Evolutionary conservation across 2,797 vertebrate species (phyloP).

Genomic region (Natrix natrix): DNA sequence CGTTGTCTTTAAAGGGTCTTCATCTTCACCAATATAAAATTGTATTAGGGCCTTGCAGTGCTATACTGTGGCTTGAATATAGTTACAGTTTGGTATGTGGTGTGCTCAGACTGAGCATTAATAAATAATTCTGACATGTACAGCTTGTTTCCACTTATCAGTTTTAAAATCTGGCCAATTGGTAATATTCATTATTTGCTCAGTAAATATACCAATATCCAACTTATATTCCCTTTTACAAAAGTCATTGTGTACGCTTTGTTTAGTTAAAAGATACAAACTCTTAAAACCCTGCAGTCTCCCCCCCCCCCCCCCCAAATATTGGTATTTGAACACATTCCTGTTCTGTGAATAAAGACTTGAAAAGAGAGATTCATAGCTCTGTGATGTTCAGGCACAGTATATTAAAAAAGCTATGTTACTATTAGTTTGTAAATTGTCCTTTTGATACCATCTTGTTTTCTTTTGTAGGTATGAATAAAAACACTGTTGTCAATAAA

Average conservation of each 20-base stretch:
- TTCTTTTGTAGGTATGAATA: slow-evolving; percentile 83
- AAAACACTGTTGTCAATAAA: slow-evolving; percentile 78
- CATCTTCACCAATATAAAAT: slow-evolving; percentile 22
- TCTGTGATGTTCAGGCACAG: slow-evolving; percentile 72
- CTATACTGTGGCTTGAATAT: slow-evolving; percentile 40
- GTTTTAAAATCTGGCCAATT: slow-evolving; percentile 45
- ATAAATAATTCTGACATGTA: slow-evolving; percentile 5
- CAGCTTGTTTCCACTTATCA: slow-evolving; percentile 46
- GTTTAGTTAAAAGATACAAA: slow-evolving; percentile 59
- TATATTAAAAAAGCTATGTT: slow-evolving; percentile 75
- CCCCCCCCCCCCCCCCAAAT: slow-evolving; percentile 34
- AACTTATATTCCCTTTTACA: slow-evolving; percentile 56
- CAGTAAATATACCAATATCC: slow-evolving; percentile 37
- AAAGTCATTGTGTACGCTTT: slow-evolving; percentile 61
- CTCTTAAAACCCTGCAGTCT: slow-evolving; percentile 26
- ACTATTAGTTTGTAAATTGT: slow-evolving; percentile 79
- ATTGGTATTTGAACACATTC: slow-evolving; percentile 78
- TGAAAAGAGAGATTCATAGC: slow-evolving; percentile 70
- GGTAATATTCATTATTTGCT: slow-evolving; percentile 27
- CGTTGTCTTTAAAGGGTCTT: slow-evolving; percentile 43
- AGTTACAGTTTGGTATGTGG: slow-evolving; percentile 46
- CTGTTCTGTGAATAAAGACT: slow-evolving; percentile 71
- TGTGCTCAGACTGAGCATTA: slow-evolving; percentile 28
- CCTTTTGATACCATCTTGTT: slow-evolving; percentile 82
- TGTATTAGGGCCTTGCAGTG: neutral